Evolutionary conservation across 2,113 vertebrate species (phyloP).

Genomic region (Reinhardtius hippoglossoides): DNA sequence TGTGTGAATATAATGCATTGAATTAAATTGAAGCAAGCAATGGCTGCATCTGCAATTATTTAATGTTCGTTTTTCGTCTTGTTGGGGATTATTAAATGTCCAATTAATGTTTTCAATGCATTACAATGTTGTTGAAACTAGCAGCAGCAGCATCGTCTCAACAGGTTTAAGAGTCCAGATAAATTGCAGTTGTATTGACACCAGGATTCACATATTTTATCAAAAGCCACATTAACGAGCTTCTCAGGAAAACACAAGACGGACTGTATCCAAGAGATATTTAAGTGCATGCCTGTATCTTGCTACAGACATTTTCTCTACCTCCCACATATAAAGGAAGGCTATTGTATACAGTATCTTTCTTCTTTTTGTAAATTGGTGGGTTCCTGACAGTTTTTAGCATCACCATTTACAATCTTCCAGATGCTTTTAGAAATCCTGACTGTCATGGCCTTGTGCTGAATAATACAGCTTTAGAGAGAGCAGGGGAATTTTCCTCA

Average conservation of each 20-base stretch:
- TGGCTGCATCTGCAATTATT: too few species aligned
- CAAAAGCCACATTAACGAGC: background rate
- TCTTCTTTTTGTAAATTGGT: constrained; percentile 43
- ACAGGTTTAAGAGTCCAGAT: background rate
- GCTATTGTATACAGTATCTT: constrained; percentile 50
- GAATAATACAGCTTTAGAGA: constrained; percentile 78
- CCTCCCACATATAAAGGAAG: constrained; percentile 32
- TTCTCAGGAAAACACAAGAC: background rate
- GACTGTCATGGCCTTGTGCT: constrained; percentile 75
- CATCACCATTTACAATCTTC: constrained; percentile 71
- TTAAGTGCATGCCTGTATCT: constrained; percentile 32
- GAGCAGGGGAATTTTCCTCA: constrained; percentile 76
- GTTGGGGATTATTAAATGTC: too few species aligned
- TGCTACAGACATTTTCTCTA: constrained; percentile 33
- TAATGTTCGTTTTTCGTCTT: too few species aligned
- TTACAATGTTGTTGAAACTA: too few species aligned
- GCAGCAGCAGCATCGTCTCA: background rate
- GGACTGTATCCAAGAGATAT: background rate
- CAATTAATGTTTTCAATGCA: too few species aligned
- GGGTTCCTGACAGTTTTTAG: constrained; percentile 67
- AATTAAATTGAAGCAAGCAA: background rate
- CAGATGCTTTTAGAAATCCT: constrained; percentile 74
- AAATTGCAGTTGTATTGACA: constrained; percentile 68
- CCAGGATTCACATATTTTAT: constrained; percentile 22
- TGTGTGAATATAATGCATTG: background rate